A percentile compares a stretch with the other conserved stretches of the same genome.
Evolutionary conservation across 1,140 invertebrate genomes (phyloP).

Genomic region (Stenopsyche tienmushanensis): DNA sequence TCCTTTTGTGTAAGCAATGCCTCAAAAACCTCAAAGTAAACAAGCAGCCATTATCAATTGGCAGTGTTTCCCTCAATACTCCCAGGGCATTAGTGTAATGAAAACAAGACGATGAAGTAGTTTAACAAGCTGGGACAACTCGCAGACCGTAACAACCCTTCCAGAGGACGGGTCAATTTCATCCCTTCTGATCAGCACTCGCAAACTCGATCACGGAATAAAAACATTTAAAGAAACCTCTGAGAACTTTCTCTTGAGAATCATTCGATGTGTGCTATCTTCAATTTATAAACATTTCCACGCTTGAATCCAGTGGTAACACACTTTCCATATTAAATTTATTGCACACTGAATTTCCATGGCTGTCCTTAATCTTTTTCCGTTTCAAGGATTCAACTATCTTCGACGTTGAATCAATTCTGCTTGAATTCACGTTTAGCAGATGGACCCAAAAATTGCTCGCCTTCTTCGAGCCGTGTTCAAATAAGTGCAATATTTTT

Average conservation of each 20-base stretch:
- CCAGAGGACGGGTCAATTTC: background rate
- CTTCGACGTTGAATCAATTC: too few relatives aligned
- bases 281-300: background rate
- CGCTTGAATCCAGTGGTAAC: background rate
- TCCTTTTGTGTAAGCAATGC: too few relatives aligned
- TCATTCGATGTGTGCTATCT: background rate
- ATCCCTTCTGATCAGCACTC: background rate
- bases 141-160: constrained; percentile 22
- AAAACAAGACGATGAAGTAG: constrained; percentile 22
- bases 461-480: too few relatives aligned
- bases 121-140: constrained; percentile 13
- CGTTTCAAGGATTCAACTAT: too few relatives aligned
- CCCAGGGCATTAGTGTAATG: constrained; percentile 21
- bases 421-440: too few relatives aligned
- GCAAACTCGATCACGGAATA: background rate
- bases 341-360: too few relatives aligned
- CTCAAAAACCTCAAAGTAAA: constrained; percentile 7
- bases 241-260: background rate
- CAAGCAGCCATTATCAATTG: constrained; percentile 15
- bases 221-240: background rate
- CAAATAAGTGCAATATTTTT: too few relatives aligned
- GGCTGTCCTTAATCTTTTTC: too few relatives aligned
- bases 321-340: too few relatives aligned
- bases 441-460: too few relatives aligned
- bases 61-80: background rate